Conservation (phyloP, 2,113 vertebrate species). For the Scophthalmus maximus region DNA sequence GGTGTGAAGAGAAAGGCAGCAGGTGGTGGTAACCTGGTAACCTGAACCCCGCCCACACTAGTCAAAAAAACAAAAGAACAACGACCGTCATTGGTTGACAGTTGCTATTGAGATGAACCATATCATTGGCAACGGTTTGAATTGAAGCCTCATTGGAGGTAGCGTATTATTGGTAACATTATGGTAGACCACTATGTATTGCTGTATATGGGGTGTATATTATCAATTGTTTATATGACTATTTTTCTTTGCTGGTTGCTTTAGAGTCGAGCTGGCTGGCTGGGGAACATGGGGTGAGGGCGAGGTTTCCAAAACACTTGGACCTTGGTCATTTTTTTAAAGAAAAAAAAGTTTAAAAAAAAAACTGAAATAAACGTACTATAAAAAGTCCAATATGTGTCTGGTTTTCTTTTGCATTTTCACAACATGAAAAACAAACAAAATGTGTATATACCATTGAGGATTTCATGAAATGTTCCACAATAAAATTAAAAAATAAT, state of each 20-base stretch:
- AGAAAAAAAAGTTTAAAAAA: conserved; percentile 49
- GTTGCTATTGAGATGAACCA: conserved; percentile 70
- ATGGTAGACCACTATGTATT: conserved; percentile 85
- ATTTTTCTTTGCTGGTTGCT: conserved; percentile 82
- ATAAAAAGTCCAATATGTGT: conserved; percentile 53
- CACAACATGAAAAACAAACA: background rate
- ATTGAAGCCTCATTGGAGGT: conserved; percentile 75
- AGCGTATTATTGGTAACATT: conserved; percentile 76
- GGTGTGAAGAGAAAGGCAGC: conserved; percentile 14
- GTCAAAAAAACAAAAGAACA: conserved; percentile 23
- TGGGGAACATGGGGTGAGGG: conserved; percentile 64
- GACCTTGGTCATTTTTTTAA: conserved; percentile 79
- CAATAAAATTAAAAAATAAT: no score
- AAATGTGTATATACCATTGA: no score
- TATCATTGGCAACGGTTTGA: conserved; percentile 73
- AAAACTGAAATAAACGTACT: conserved; percentile 76
- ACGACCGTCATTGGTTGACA: conserved; percentile 55
- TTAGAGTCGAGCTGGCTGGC: conserved; percentile 70
- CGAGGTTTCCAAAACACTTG: conserved; percentile 76
- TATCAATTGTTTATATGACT: conserved; percentile 78
- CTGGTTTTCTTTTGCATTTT: conserved; percentile 22
- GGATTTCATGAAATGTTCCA: no score
- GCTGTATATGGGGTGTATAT: conserved; percentile 85
- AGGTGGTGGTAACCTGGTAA: conserved; percentile 26
- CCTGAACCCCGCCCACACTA: conserved; percentile 54